phyloP scores from a whole-genome alignment of 2,113 vertebrate genomes.

The Garra rufa region DNA sequence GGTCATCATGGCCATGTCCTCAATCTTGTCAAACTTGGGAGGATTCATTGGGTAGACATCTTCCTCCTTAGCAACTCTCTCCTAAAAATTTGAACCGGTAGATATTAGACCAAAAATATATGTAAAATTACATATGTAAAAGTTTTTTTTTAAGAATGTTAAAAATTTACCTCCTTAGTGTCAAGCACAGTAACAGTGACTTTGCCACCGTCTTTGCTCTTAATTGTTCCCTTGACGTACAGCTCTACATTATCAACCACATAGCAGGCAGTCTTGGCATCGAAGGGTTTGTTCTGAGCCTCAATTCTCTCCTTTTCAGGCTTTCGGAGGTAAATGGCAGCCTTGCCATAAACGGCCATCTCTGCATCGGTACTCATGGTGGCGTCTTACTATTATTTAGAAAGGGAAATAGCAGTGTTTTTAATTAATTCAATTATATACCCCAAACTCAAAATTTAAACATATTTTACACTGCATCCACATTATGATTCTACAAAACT shows the following conservation, averaged over 20 bases:
- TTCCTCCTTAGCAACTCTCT: slow-evolving; percentile 76
- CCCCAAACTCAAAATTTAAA: too few relatives aligned
- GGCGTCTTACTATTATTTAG: slow-evolving; percentile 16
- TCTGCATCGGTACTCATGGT: slow-evolving; percentile 39
- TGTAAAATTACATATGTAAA: too few relatives aligned
- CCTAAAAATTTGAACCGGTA: slow-evolving; percentile 6
- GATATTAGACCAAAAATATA: neutral
- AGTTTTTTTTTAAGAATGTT: neutral
- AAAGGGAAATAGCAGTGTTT: too few relatives aligned
- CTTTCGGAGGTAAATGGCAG: slow-evolving; percentile 60
- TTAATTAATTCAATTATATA: too few relatives aligned
- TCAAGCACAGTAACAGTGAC: slow-evolving; percentile 75
- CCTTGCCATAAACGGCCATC: slow-evolving; percentile 61
- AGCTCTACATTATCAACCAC: slow-evolving; percentile 74
- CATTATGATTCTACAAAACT: too few relatives aligned
- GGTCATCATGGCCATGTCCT: slow-evolving; percentile 87
- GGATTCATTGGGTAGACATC: slow-evolving; percentile 76
- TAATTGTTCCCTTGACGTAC: slow-evolving; percentile 71
- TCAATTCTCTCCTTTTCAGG: slow-evolving; percentile 25
- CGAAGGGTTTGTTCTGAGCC: slow-evolving; percentile 61
- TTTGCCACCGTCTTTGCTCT: slow-evolving; percentile 74
- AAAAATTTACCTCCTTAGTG: slow-evolving; percentile 69
- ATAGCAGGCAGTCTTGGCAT: slow-evolving; percentile 80
- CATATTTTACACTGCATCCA: too few relatives aligned
- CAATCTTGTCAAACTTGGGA: slow-evolving; percentile 82